Base-by-base conservation (phyloP, 2,888 invertebrate species). In the Pseudococcus jackbeardsleyi region DNA sequence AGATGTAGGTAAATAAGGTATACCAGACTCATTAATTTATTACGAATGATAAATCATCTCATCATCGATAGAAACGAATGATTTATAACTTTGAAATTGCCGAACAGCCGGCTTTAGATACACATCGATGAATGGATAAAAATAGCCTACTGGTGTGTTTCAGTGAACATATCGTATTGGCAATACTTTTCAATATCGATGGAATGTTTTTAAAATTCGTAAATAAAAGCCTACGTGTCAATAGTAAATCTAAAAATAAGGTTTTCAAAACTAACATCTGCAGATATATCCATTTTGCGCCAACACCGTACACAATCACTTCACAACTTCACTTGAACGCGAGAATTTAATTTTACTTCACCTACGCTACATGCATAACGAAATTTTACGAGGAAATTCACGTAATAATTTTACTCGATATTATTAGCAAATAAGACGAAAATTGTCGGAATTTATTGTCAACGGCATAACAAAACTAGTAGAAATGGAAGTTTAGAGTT, bases 231-330 rank as follows among this genome's bases (percentile, higher is more conserved):
- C 46, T 82, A 82, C 79, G 19, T 82, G 79, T 46, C 79, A 7
- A 82, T 82, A 82, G 39, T 39, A 77, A 77, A 42, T 82, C 79
- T 82, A 82, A 82, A 82, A 79, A 79, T 79, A 82, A 79, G 79
- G 46, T 88, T 87, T 77, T 59, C 22, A 33, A 59, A 88, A 90
- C 91, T 90, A 90, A 91, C 91, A 89, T 91, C 90, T 59, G 90
- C 89, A 54, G 90, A 89, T 86, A 91, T 89, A 89, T 91, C 91
- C 91, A 91, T 91, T 84, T 77, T 89, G 88, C 72, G 72, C 77
- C 48, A 26, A 72, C 48, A 77, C 42, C 64, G 15, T n/a, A 3
- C n/a, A 68, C 86, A 17, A 77, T 64, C 72, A 39, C 77, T 86
- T 86, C 19, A 26, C 42, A 42, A 42, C 22, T 64, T 22, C 72